Evolutionary conservation across 2,888 invertebrate species (phyloP).

Genomic region (Bibio marci): DNA sequence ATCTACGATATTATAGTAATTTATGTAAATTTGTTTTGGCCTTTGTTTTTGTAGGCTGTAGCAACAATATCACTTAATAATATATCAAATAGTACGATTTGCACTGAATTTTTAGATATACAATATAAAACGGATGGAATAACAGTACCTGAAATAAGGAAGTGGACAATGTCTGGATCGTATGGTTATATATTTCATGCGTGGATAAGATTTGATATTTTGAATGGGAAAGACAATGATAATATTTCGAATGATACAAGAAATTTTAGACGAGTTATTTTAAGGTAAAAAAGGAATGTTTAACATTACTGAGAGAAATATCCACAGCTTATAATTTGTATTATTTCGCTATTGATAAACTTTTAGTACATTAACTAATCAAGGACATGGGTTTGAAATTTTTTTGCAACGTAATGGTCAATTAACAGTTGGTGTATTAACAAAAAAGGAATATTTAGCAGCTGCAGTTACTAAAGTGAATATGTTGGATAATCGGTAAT

Average conservation of each 20-base stretch:
- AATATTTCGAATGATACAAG: constrained; percentile 10
- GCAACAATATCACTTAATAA: constrained; percentile 24
- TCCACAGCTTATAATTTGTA: constrained; percentile 1
- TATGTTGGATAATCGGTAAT: constrained; percentile 20
- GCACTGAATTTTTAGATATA: constrained; percentile 35
- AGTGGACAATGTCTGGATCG: constrained; percentile 36
- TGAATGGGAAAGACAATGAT: constrained; percentile 1
- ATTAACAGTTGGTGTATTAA: constrained; percentile 36
- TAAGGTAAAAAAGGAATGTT: constrained; percentile 22
- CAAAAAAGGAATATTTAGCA: constrained; percentile 38
- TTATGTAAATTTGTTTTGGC: too few relatives aligned
- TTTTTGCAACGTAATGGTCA: constrained; percentile 37
- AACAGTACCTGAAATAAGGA: constrained; percentile 34
- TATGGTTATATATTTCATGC: constrained; percentile 41
- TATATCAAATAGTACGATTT: constrained; percentile 23
- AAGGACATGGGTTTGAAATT: constrained; percentile 38
- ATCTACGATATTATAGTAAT: neutral
- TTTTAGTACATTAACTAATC: constrained; percentile 32
- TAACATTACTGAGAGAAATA: neutral
- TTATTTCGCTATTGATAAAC: constrained; percentile 11
- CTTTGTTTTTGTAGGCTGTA: constrained; percentile 17
- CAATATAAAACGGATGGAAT: constrained; percentile 33
- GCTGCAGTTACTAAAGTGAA: constrained; percentile 31
- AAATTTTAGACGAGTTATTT: constrained; percentile 31
- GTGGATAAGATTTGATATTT: constrained; percentile 30